A percentile compares a stretch with the other conserved stretches of the same genome.
Evolutionary conservation across 2,113 vertebrate species (phyloP).

Genomic region (Carassius auratus): DNA sequence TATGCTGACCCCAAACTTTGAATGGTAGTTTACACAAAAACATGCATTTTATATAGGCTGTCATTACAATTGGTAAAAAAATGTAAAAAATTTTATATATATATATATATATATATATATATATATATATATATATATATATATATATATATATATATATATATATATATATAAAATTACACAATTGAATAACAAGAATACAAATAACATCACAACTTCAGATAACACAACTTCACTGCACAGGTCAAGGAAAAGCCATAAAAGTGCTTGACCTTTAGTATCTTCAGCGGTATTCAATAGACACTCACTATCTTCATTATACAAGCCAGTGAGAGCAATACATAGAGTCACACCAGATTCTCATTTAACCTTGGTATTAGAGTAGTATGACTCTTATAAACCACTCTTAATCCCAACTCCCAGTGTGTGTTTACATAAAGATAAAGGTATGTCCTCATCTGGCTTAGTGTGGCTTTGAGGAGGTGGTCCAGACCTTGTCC

Average conservation of each 20-base stretch:
- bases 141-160: background rate
- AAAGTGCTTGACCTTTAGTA: background rate
- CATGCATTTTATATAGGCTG: background rate
- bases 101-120: too few species aligned
- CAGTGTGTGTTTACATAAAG: slow-evolving; percentile 54
- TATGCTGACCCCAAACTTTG: background rate
- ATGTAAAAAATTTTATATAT: too few species aligned
- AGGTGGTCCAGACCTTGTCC: slow-evolving; percentile 38
- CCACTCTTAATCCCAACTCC: slow-evolving; percentile 53
- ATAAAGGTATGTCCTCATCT: slow-evolving; percentile 38
- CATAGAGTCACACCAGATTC: background rate
- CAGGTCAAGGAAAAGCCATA: background rate
- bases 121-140: too few species aligned
- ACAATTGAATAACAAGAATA: background rate
- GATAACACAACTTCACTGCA: background rate
- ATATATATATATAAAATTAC: too few species aligned
- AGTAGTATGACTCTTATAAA: slow-evolving; percentile 8
- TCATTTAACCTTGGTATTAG: slow-evolving; percentile 52
- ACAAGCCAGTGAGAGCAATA: background rate
- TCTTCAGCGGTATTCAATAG: background rate
- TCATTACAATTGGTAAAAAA: background rate
- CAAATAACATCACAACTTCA: too few species aligned
- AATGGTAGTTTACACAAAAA: background rate
- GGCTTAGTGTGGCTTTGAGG: slow-evolving; percentile 47
- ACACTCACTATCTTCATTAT: background rate